Evolutionary conservation across 2,888 invertebrate genomes (phyloP).

Genomic region (Lasioglossum malachurum): DNA sequence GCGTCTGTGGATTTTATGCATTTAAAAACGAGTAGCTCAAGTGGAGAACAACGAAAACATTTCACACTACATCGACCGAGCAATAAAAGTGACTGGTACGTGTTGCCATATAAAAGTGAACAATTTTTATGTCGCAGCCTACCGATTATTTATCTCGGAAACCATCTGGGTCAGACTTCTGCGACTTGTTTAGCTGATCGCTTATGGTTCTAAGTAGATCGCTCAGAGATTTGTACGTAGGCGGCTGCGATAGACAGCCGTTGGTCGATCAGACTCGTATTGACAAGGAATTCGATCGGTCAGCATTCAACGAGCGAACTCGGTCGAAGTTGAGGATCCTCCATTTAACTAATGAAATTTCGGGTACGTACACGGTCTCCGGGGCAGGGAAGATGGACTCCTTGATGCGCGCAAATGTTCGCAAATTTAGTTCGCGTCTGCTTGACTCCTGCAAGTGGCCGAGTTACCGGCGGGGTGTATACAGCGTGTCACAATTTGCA

Average conservation of each 20-base stretch:
- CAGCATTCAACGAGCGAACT: slow-evolving; percentile 17
- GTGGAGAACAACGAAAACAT: too few species aligned
- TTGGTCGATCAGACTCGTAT: background rate
- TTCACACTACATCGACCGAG: too few species aligned
- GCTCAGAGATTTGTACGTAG: background rate
- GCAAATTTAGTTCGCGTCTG: slow-evolving; percentile 40
- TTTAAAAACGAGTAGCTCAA: background rate
- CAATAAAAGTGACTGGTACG: too few species aligned
- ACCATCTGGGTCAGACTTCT: background rate
- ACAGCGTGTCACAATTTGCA: slow-evolving; percentile 54
- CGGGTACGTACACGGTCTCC: slow-evolving; percentile 31
- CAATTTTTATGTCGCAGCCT: background rate
- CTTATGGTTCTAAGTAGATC: background rate
- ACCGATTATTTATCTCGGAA: too few species aligned
- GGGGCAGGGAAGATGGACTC: slow-evolving; percentile 8
- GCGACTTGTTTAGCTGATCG: background rate
- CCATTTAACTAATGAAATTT: slow-evolving; percentile 55
- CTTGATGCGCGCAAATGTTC: slow-evolving; percentile 29
- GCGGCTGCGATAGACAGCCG: background rate
- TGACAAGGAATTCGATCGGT: slow-evolving; percentile 4
- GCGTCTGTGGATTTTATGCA: too few species aligned
- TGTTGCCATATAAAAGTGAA: background rate
- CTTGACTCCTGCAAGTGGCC: slow-evolving; percentile 37
- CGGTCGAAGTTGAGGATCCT: slow-evolving; percentile 41
- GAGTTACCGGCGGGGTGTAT: slow-evolving; percentile 24